Percentiles rank a stretch among this genome's conserved stretches.
phyloP scores from a whole-genome alignment of 2,113 vertebrate genomes.

The Sinosuthora webbiana region DNA sequence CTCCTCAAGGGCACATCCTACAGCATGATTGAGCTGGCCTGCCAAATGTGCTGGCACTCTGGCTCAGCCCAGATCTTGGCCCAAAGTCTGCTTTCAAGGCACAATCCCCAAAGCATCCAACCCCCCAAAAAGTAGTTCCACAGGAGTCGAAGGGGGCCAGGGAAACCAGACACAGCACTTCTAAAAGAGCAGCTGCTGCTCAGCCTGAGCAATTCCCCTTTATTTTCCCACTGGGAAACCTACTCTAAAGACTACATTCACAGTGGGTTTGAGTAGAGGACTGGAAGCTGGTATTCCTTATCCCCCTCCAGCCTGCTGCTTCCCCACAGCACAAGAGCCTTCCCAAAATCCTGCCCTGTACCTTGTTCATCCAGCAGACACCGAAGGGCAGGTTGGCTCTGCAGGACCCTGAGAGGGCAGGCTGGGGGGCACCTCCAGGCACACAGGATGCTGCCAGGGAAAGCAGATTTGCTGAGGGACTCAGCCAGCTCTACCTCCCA shows the following conservation, averaged over 20 bases:
- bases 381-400: accelerated
- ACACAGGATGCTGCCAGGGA: accelerated
- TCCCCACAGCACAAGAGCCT: not conserved
- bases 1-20: not conserved
- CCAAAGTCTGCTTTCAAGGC: not conserved
- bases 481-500: not conserved
- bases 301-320: accelerated
- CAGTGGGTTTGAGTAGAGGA: accelerated
- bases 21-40: not conserved
- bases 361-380: not conserved
- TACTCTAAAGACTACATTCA: not conserved
- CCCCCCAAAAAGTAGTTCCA: not conserved
- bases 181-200: not conserved
- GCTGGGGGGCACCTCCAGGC: not conserved
- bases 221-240: constrained; percentile 3
- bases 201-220: not conserved
- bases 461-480: not conserved
- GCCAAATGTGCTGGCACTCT: not conserved
- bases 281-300: not conserved
- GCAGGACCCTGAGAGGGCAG: too few species aligned
- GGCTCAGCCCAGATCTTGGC: not conserved
- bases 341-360: accelerated
- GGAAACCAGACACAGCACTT: not conserved
- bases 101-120: not conserved
- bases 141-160: accelerated